Percentiles rank a stretch among this genome's conserved stretches.
phyloP scores from a whole-genome alignment of 2,113 vertebrate species.

The Crypturellus undulatus region DNA sequence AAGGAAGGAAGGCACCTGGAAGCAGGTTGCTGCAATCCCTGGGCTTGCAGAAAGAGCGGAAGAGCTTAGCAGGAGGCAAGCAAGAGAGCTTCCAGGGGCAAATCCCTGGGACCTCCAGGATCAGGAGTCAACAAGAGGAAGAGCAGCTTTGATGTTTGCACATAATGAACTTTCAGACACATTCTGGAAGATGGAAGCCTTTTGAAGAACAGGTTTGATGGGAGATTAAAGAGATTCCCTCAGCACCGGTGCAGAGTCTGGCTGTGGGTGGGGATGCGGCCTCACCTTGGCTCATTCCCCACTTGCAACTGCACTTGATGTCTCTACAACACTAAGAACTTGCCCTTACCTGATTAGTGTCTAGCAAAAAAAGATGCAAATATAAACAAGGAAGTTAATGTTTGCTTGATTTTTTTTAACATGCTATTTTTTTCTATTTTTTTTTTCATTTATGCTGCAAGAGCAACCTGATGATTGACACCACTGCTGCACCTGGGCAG shows the following conservation, averaged over 20 bases:
- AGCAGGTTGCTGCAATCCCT: neutral
- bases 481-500: neutral
- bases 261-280: neutral
- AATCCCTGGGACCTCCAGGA: neutral
- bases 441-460: neutral
- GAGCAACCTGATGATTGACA: neutral
- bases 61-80: neutral
- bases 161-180: neutral
- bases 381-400: neutral
- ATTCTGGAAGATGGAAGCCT: neutral
- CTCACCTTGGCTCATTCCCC: neutral
- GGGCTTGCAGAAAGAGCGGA: neutral
- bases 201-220: neutral
- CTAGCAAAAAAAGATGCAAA: neutral
- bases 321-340: neutral
- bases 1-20: neutral
- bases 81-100: neutral
- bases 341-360: neutral
- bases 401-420: fast-evolving
- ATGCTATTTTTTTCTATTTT: neutral
- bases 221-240: neutral
- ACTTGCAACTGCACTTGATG: neutral
- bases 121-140: neutral
- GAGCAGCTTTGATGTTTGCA: neutral
- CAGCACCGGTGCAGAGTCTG: neutral